A percentile compares a stretch with the other conserved stretches of the same genome.
Conservation (phyloP, 2,888 invertebrate genomes). For the Amblyjoppa fuscipennis region DNA sequence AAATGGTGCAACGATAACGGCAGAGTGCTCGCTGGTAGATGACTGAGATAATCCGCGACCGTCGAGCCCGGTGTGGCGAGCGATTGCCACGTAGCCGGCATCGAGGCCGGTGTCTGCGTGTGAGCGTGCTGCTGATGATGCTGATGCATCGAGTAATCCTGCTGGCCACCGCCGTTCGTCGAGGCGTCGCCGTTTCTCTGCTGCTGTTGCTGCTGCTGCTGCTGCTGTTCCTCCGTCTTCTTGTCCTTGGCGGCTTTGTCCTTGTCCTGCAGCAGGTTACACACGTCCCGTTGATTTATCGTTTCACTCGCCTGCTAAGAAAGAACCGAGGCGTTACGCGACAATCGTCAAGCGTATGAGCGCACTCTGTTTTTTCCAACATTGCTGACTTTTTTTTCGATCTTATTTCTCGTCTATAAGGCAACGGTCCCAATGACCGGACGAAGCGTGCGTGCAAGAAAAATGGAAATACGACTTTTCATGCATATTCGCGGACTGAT, state of each 20-base stretch:
- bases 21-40: constrained; percentile 90
- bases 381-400: neutral
- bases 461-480: too few species aligned
- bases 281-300: constrained; percentile 83
- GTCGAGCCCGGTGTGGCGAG: constrained; percentile 91
- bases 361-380: constrained; percentile 60
- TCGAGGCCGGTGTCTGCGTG: constrained; percentile 84
- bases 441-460: too few species aligned
- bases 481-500: too few species aligned
- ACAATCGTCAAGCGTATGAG: constrained; percentile 48
- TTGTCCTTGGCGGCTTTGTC: constrained; percentile 82
- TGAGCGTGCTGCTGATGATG: constrained; percentile 84
- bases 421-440: neutral
- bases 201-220: constrained; percentile 83
- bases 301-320: constrained; percentile 79
- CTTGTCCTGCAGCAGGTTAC: constrained; percentile 83
- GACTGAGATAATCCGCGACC: constrained; percentile 94
- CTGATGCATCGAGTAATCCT: constrained; percentile 86
- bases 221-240: constrained; percentile 80
- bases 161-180: constrained; percentile 87
- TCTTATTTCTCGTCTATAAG: neutral
- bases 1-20: constrained; percentile 94
- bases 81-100: constrained; percentile 90
- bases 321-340: constrained; percentile 61
- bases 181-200: constrained; percentile 86